Conservation (phyloP, 2,888 invertebrate genomes). For the Asteroscopus sphinx region DNA sequence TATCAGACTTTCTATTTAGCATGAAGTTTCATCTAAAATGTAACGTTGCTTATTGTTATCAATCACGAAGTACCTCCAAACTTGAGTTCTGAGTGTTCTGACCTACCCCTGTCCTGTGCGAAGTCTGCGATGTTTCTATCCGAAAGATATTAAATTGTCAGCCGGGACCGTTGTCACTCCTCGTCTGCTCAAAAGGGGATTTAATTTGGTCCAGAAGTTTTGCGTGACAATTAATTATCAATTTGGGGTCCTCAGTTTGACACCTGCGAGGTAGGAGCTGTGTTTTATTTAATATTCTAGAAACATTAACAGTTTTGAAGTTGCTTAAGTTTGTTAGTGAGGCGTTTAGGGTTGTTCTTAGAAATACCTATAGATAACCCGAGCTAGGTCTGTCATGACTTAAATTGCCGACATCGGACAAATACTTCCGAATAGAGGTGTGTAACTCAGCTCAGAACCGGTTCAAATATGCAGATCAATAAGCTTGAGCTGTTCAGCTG, state of each 20-base stretch:
- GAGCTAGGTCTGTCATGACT: no score
- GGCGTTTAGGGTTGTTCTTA: no score
- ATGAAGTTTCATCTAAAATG: no score
- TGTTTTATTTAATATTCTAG: conserved; percentile 55
- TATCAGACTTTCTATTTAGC: no score
- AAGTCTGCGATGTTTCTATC: conserved; percentile 75
- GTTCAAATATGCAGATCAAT: no score
- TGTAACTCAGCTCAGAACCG: no score
- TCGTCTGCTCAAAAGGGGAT: conserved; percentile 80
- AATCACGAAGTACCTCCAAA: conserved; percentile 44
- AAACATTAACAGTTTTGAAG: conserved; percentile 54
- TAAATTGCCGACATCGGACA: no score
- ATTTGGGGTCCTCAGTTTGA: conserved; percentile 81
- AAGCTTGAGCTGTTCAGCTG: no score
- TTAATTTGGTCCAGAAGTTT: conserved; percentile 87
- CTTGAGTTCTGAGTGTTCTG: conserved; percentile 58
- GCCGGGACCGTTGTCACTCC: conserved; percentile 80
- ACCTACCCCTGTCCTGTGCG: conserved; percentile 53
- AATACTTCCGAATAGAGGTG: no score
- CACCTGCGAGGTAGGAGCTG: conserved; percentile 72
- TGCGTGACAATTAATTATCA: conserved; percentile 88
- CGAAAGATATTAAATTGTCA: conserved; percentile 88
- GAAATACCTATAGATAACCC: no score
- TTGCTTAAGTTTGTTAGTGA: conserved; percentile 38
- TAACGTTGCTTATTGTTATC: conserved; percentile 22